Evolutionary conservation across 1,140 invertebrate species (phyloP).

Genomic region (Ridgeia piscesae): DNA sequence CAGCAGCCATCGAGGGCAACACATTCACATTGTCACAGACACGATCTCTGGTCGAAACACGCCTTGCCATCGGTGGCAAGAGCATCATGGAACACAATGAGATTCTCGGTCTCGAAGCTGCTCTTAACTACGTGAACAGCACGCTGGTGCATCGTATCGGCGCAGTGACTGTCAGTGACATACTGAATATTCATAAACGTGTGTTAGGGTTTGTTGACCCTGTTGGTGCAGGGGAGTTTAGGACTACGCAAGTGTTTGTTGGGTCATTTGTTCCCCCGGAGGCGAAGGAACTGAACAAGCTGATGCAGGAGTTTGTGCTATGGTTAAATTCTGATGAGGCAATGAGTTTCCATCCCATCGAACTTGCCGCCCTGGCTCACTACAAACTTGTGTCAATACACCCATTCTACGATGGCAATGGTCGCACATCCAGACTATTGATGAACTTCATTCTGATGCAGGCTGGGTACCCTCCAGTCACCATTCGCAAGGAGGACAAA

Average conservation of each 20-base stretch:
- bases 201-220: slow-evolving; percentile 88
- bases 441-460: slow-evolving; percentile 99
- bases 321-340: slow-evolving; percentile 88
- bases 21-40: slow-evolving; percentile 94
- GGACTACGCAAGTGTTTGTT: slow-evolving; percentile 75
- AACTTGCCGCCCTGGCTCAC: slow-evolving; percentile 90
- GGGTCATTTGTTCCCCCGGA: slow-evolving; percentile 87
- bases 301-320: slow-evolving; percentile 85
- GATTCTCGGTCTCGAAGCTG: slow-evolving; percentile 75
- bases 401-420: slow-evolving; percentile 77
- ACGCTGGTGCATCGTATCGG: slow-evolving; percentile 72
- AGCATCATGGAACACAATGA: slow-evolving; percentile 97
- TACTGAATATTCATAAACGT: slow-evolving; percentile 88
- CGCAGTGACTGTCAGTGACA: slow-evolving; percentile 77
- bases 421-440: slow-evolving; percentile 86
- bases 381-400: slow-evolving; percentile 96
- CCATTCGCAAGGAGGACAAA: slow-evolving; percentile 88
- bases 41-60: slow-evolving; percentile 87
- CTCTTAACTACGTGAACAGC: slow-evolving; percentile 94
- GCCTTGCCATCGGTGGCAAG: slow-evolving; percentile 88
- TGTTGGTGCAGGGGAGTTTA: slow-evolving; percentile 58
- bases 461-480: slow-evolving; percentile 94
- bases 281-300: slow-evolving; percentile 73
- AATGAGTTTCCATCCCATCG: slow-evolving; percentile 67
- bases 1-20: slow-evolving; percentile 96